Evolutionary conservation across 2,888 invertebrate species (phyloP).

Genomic region (Boloria selene): DNA sequence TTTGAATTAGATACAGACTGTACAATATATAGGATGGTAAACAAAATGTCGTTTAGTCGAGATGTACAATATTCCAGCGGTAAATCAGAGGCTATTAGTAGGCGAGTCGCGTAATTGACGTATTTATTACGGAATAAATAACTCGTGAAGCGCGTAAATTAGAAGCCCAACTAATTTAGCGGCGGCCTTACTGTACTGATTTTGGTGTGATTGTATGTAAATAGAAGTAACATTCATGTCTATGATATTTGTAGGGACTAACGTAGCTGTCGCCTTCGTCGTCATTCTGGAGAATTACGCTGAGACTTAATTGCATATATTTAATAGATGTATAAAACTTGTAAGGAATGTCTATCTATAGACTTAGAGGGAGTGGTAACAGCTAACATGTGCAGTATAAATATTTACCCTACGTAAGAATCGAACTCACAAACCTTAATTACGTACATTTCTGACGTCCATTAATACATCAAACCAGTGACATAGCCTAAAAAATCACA

Average conservation of each 20-base stretch:
- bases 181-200: slow-evolving; percentile 30
- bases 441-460: no score
- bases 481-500: no score
- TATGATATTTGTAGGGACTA: background rate
- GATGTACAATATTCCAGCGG: slow-evolving; percentile 17
- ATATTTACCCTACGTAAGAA: no score
- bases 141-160: slow-evolving; percentile 51
- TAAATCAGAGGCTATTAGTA: slow-evolving; percentile 43
- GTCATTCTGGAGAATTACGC: background rate
- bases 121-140: slow-evolving; percentile 55
- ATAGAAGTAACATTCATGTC: slow-evolving; percentile 10
- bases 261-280: slow-evolving; percentile 4
- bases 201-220: slow-evolving; percentile 32
- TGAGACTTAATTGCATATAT: background rate
- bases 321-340: no score
- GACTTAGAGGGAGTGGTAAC: no score
- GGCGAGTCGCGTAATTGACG: slow-evolving; percentile 51
- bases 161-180: slow-evolving; percentile 46
- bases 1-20: slow-evolving; percentile 11
- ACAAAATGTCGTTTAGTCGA: slow-evolving; percentile 29
- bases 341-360: no score
- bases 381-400: no score
- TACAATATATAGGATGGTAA: slow-evolving; percentile 10
- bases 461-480: no score
- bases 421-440: no score